Base-by-base conservation (phyloP, 2,113 vertebrate species). In the Blennius ocellaris region DNA sequence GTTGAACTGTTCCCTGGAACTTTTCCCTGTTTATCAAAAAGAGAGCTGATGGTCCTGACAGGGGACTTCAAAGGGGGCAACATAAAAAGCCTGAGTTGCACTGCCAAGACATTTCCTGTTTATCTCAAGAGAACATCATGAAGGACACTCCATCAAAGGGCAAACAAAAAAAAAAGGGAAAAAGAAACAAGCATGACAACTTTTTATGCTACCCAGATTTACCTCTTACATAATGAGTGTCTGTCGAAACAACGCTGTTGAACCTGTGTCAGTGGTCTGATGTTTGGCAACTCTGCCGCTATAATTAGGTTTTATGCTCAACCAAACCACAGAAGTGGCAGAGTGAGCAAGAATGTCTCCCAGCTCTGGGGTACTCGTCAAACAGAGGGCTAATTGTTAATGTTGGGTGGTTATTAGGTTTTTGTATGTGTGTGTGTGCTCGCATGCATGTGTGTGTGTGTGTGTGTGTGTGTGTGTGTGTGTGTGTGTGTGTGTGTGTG, bases 331-430 rank as follows among this genome's bases (percentile, higher is more conserved):
- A 52, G 43, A 69, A 60, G 21, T 30, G 21, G 21, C 21, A 30
- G 47, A 48, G 68, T 6, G 47, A 60, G 69, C 17, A 39, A 55
- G 57, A 53, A 49, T 57, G 57, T 78, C 84, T 85, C 65, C 63
- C 9, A 76, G 59, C 73, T 83, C 78, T 61, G 16, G 0, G 37
- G 21, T 41, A 60, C 76, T 83, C 60, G 61, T 81, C 76, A 61
- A 48, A 87, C 84, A 86, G 65, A 81, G 73, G 65, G 64, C 69
- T 81, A 89, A 77, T 90, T 90, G 89, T 92, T 78, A 58, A 81
- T 63, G 30, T 61, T 43, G 59, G 39, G 59, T 61, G 49, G 73
- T 81, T 81, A 72, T 81, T 76, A 52, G 43, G 14, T 44, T 16
- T 30, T 2, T 30, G 21, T 30, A 4, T 30, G 21, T 30, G 21